These are phyloP conservation scores for Aphrocallistes beatrix DNA, from an alignment of 37 sponge, comb jelly and placozoan genomes.

Conservation along the genomic window DNA sequence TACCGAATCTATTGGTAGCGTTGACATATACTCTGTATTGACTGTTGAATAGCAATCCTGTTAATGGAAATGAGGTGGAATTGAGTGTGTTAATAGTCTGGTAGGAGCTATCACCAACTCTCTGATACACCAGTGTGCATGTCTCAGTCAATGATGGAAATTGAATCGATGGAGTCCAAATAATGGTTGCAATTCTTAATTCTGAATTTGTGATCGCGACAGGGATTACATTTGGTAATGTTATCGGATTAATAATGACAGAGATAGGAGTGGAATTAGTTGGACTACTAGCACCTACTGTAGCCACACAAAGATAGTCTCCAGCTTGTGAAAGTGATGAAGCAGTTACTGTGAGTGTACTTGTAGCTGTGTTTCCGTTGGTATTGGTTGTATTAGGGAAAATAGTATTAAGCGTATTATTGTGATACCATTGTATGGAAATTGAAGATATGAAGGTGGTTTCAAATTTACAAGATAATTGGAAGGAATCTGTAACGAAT, in stretches of 20 bases:
- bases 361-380: not conserved
- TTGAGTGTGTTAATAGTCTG: not conserved
- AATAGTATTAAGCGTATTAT: not conserved
- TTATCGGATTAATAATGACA: not conserved
- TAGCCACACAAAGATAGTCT: not conserved
- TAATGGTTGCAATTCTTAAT: not conserved
- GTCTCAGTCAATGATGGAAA: not conserved
- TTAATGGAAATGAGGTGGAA: not conserved
- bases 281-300: not conserved
- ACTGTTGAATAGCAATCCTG: not conserved
- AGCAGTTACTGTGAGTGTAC: not conserved
- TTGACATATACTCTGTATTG: not conserved
- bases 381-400: not conserved
- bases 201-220: not conserved
- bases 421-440: not conserved
- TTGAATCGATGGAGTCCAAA: not conserved
- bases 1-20: not conserved
- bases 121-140: not conserved
- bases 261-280: not conserved
- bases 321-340: not conserved
- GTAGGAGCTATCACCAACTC: not conserved
- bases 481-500: not conserved
- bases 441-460: not conserved
- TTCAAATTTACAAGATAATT: not conserved
- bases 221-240: not conserved